These are phyloP conservation scores for Drosophila suzukii DNA, from an alignment of 1,140 invertebrate species.

Conservation along the genomic window DNA sequence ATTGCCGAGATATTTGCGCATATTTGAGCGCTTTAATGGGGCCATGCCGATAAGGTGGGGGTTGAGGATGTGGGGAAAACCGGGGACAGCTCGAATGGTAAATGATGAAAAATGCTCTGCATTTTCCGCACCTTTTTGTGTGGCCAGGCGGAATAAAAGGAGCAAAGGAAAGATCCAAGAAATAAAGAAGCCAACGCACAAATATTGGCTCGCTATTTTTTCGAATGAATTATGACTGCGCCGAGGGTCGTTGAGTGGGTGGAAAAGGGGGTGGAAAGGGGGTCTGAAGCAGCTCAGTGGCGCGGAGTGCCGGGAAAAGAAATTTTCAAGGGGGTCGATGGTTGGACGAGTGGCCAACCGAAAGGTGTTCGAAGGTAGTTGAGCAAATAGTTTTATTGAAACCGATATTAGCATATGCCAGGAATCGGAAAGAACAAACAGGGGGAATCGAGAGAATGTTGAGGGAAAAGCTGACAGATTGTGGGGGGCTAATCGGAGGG, in stretches of 20 bases:
- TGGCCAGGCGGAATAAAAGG: constrained; percentile 59
- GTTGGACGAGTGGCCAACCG: constrained; percentile 49
- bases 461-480: constrained; percentile 42
- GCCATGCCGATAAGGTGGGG: constrained; percentile 64
- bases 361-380: constrained; percentile 57
- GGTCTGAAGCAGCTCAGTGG: constrained; percentile 27
- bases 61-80: constrained; percentile 4
- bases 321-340: constrained; percentile 51
- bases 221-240: constrained; percentile 73
- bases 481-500: constrained; percentile 21
- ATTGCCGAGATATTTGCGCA: constrained; percentile 40
- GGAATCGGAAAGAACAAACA: constrained; percentile 3
- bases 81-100: constrained; percentile 40
- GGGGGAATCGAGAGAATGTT: constrained; percentile 11
- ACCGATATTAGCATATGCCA: constrained; percentile 59
- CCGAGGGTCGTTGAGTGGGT: constrained; percentile 30
- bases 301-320: constrained; percentile 38
- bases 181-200: constrained; percentile 71
- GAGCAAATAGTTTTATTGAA: constrained; percentile 57
- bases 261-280: neutral
- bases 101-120: constrained; percentile 80
- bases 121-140: constrained; percentile 73
- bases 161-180: constrained; percentile 38
- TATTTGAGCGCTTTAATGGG: constrained; percentile 57
- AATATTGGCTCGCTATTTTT: constrained; percentile 75